These are phyloP conservation scores for Melinaea marsaeus DNA, from an alignment of 2,888 invertebrate genomes.

Conservation along the genomic window DNA sequence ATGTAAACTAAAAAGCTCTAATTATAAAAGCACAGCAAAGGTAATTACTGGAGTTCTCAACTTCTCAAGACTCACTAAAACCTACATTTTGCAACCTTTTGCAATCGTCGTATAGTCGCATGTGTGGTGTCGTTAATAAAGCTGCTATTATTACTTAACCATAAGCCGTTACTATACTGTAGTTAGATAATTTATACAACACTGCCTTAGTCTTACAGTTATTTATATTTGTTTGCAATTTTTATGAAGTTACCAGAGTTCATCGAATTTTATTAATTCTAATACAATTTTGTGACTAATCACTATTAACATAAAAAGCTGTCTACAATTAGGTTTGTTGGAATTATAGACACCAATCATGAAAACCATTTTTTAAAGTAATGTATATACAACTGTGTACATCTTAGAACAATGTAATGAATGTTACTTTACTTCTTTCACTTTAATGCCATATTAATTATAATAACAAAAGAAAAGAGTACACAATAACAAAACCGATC, in stretches of 20 bases:
- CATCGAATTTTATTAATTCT: too few relatives aligned
- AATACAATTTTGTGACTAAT: too few relatives aligned
- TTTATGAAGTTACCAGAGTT: too few relatives aligned
- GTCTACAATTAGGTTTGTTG: too few relatives aligned
- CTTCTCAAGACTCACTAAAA: neutral
- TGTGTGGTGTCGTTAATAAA: constrained; percentile 1
- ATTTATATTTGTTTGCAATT: too few relatives aligned
- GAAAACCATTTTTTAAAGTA: neutral
- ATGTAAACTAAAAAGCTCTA: constrained; percentile 6
- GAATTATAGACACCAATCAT: too few relatives aligned
- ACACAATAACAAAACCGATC: constrained; percentile 45
- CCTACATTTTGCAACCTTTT: neutral
- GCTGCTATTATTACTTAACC: neutral
- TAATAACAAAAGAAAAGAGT: constrained; percentile 50
- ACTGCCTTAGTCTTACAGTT: constrained; percentile 8
- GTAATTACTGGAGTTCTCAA: constrained; percentile 3
- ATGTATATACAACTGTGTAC: constrained; percentile 1
- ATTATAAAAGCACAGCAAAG: constrained; percentile 8
- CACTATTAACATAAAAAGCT: too few relatives aligned
- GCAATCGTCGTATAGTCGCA: neutral
- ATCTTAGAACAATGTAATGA: neutral
- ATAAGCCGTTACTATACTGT: constrained; percentile 18
- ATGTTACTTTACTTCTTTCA: constrained; percentile 4
- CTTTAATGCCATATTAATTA: constrained; percentile 24
- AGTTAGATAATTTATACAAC: constrained; percentile 24